These are phyloP conservation scores for Cheilosia vernalis DNA, from an alignment of 2,888 invertebrate genomes.

Conservation along the genomic window DNA sequence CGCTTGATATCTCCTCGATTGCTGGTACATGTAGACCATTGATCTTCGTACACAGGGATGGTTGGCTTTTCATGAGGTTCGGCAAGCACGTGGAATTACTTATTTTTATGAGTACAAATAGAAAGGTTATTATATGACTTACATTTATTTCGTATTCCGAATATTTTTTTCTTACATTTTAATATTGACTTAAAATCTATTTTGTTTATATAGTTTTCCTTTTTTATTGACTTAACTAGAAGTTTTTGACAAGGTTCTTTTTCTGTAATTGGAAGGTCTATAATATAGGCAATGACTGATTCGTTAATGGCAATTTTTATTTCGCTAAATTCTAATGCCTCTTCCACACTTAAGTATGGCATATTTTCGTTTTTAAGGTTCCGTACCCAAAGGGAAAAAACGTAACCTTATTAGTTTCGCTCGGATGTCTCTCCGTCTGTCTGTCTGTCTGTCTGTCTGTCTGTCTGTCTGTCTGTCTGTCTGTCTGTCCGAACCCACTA, in stretches of 20 bases:
- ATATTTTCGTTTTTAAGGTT: too few species aligned
- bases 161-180: neutral
- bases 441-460: too few species aligned
- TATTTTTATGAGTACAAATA: conserved; percentile 50
- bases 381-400: too few species aligned
- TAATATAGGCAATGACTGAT: neutral
- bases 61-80: conserved; percentile 43
- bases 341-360: neutral
- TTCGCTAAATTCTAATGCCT: neutral
- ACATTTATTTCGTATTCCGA: conserved; percentile 41
- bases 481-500: too few species aligned
- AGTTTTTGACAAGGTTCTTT: conserved; percentile 57
- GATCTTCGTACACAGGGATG: conserved; percentile 31
- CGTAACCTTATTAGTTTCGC: too few species aligned
- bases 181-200: conserved; percentile 1
- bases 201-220: neutral
- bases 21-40: conserved; percentile 48
- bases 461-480: too few species aligned
- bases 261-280: conserved; percentile 30
- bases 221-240: conserved; percentile 64
- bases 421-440: too few species aligned
- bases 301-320: conserved; percentile 1
- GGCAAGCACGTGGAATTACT: conserved; percentile 55
- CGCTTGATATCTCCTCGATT: conserved; percentile 45
- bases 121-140: conserved; percentile 36